A percentile compares a stretch with the other conserved stretches of the same genome.
Evolutionary conservation across 2,113 vertebrate species (phyloP).

Genomic region (Phycodurus eques): DNA sequence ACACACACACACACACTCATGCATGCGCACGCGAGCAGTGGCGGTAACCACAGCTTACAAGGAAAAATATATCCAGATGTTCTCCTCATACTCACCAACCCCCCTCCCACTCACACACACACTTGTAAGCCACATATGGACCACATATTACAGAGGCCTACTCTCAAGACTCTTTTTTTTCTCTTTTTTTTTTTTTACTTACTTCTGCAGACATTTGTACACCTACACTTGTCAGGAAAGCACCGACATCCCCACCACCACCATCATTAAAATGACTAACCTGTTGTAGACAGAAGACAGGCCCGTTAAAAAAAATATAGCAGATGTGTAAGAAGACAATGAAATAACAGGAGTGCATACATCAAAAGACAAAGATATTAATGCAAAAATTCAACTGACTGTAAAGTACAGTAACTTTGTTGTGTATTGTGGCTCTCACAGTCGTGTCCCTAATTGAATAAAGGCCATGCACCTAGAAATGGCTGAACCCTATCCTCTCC

Average conservation of each 20-base stretch:
- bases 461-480: constrained; percentile 3
- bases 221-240: constrained; percentile 23
- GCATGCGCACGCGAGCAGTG: constrained; percentile 43
- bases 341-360: neutral
- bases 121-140: constrained; percentile 62
- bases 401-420: neutral
- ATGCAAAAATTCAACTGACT: neutral
- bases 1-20: constrained; percentile 14
- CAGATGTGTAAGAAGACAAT: neutral
- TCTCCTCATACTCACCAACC: constrained; percentile 60
- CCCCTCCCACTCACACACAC: constrained; percentile 36
- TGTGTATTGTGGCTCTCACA: neutral
- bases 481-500: constrained; percentile 33
- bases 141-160: constrained; percentile 45
- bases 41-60: constrained; percentile 60
- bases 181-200: constrained; percentile 19
- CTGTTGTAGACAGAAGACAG: neutral
- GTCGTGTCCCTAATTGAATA: neutral
- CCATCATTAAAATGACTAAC: neutral
- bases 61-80: constrained; percentile 77
- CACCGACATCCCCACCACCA: neutral
- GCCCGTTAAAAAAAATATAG: neutral
- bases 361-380: neutral
- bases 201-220: constrained; percentile 11
- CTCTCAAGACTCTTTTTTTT: constrained; percentile 37